Conservation (phyloP, 1,140 invertebrate genomes). For the Solenopsis fugax region DNA sequence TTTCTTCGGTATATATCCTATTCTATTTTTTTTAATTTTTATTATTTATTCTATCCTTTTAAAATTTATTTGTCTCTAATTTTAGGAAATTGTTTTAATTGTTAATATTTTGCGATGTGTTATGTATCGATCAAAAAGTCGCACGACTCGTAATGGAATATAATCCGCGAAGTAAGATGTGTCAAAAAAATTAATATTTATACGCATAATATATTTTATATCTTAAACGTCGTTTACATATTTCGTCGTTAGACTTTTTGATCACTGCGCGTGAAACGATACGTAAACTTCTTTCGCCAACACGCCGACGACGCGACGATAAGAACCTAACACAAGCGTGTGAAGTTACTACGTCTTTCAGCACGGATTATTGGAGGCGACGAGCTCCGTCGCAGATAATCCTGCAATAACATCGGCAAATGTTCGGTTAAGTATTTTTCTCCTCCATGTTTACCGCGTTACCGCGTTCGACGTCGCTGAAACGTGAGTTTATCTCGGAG, state of each 20-base stretch:
- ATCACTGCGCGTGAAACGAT: background rate
- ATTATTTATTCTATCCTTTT: background rate
- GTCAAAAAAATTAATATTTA: background rate
- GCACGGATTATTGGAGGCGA: conserved; percentile 58
- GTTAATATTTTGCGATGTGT: background rate
- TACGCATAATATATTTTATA: background rate
- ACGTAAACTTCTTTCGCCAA: conserved; percentile 44
- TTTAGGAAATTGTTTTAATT: background rate
- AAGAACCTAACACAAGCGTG: conserved; percentile 45
- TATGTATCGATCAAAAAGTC: background rate
- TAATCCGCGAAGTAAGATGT: too few relatives aligned
- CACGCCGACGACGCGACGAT: background rate
- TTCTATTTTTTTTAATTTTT: background rate
- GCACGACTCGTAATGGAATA: too few relatives aligned
- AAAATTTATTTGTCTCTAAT: background rate
- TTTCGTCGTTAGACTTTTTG: conserved; percentile 8
- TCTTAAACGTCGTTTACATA: background rate
- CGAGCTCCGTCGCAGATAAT: conserved; percentile 61
- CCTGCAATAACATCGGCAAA: conserved; percentile 70
- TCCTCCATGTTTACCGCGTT: background rate
- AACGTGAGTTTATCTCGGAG: conserved; percentile 5
- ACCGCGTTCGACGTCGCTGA: background rate
- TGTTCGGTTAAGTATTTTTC: conserved; percentile 68
- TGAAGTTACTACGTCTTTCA: conserved; percentile 47
- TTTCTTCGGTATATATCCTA: background rate